Base-by-base conservation (phyloP, 2,113 vertebrate genomes). In the Colinus virginianus region DNA sequence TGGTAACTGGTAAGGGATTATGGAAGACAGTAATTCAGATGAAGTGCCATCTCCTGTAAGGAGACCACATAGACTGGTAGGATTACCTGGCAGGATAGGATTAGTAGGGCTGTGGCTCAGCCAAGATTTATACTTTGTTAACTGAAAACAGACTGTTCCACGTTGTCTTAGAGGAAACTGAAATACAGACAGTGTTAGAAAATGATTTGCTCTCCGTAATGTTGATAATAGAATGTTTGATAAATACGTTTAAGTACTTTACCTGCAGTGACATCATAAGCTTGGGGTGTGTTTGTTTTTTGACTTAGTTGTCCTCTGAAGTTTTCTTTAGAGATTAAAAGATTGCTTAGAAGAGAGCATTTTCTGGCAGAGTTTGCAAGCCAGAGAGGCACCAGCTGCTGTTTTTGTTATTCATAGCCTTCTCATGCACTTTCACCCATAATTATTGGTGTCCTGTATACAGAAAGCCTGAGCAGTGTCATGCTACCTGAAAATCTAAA, bases 321-420 rank as follows among this genome's bases (percentile, higher is more conserved):
- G 71, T 87, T 87, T 79, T 91, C 63, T 78, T 79, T 77, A 11
- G 76, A 90, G 91, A 95, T 96, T 23, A 46, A 74, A 70, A 79
- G 90, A 89, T 92, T 93, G 46, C 34, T 43, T n/a, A 23, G 45
- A 85, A 85, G 82, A 64, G 80, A 81, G 28, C 28, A 48, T 23
- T 77, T 88, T 66, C 78, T 94, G 91, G 91, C 81, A 69, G 53
- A 76, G 40, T 48, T 53, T 91, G 71, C 42, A 51, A 84, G 75
- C 40, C 70, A 72, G 58, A 32, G 56, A 92, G 67, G 81, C 82
- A 90, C 38, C 93, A 96, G 71, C 87, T 87, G 89, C 76, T 87
- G 67, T 26, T 93, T 80, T 85, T 48, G 59, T 43, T 70, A 56
- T 51, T 84, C 76, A 58, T 87, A 88, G 78, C 78, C 36, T 74